Percentiles rank a stretch among this genome's conserved stretches.
Evolutionary conservation across 2,888 invertebrate species (phyloP).

Genomic region (Caenorhabditis sp.): DNA sequence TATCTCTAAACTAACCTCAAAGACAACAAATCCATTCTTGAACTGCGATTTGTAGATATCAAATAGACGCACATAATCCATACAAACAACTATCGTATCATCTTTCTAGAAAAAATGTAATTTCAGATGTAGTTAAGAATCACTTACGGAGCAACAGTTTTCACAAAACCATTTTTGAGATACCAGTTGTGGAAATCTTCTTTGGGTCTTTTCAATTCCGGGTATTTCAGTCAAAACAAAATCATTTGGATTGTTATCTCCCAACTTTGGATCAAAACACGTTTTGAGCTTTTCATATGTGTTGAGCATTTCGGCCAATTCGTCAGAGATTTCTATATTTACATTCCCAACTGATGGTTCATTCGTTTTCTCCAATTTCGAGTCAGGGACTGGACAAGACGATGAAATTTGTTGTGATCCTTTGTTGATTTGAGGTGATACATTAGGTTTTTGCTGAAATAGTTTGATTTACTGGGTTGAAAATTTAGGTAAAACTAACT

Average conservation of each 20-base stretch:
- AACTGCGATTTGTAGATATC: no score
- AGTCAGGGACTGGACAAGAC: neutral
- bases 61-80: no score
- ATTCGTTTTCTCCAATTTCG: neutral
- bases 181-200: neutral
- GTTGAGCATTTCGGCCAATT: neutral
- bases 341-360: neutral
- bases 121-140: no score
- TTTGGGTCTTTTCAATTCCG: neutral
- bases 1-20: no score
- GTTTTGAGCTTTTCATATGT: neutral
- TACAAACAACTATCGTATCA: no score
- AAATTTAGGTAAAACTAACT: no score
- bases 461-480: no score
- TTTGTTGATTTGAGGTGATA: no score
- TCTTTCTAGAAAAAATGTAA: no score
- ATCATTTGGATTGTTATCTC: neutral
- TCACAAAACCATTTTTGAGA: neutral
- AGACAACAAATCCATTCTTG: no score
- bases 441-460: no score
- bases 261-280: neutral
- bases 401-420: neutral
- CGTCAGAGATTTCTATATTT: neutral
- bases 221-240: neutral
- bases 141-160: neutral